These are phyloP conservation scores for Merodon equestris DNA, from an alignment of 2,888 invertebrate species.

Conservation along the genomic window DNA sequence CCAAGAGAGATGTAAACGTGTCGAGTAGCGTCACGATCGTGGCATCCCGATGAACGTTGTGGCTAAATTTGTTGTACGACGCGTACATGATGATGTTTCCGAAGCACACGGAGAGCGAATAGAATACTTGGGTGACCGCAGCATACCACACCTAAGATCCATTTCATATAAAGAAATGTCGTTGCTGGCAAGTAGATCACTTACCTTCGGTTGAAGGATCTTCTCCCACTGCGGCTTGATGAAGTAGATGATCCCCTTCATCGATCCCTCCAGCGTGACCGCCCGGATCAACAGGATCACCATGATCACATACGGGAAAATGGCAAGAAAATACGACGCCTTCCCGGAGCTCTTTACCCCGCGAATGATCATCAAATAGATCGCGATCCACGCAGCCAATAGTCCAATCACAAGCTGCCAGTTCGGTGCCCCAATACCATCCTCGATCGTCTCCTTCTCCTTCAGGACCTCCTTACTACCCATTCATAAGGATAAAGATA, in stretches of 20 bases:
- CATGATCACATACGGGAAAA: conserved; percentile 86
- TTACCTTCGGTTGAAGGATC: conserved; percentile 81
- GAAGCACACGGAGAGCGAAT: conserved; percentile 83
- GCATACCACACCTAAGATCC: conserved; percentile 82
- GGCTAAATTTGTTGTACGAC: conserved; percentile 82
- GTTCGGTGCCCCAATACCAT: conserved; percentile 81
- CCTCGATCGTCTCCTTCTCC: conserved; percentile 79
- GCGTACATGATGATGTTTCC: conserved; percentile 83
- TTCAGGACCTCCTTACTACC: conserved; percentile 80
- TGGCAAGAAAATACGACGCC: conserved; percentile 86
- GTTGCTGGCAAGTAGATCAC: neutral
- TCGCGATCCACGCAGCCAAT: conserved; percentile 80
- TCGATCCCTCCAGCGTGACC: conserved; percentile 82
- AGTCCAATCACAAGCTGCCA: conserved; percentile 81
- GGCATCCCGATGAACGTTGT: conserved; percentile 82
- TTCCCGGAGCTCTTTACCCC: conserved; percentile 85
- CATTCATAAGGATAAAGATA: neutral
- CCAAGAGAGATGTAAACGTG: conserved; percentile 81
- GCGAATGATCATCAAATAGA: conserved; percentile 80
- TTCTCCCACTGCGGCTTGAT: conserved; percentile 84
- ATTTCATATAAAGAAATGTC: neutral
- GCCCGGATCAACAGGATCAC: conserved; percentile 83
- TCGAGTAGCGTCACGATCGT: conserved; percentile 81
- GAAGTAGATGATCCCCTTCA: conserved; percentile 83
- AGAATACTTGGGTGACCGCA: conserved; percentile 84